phyloP scores from a whole-genome alignment of 2,888 invertebrate genomes.

The Notodonta ziczac region DNA sequence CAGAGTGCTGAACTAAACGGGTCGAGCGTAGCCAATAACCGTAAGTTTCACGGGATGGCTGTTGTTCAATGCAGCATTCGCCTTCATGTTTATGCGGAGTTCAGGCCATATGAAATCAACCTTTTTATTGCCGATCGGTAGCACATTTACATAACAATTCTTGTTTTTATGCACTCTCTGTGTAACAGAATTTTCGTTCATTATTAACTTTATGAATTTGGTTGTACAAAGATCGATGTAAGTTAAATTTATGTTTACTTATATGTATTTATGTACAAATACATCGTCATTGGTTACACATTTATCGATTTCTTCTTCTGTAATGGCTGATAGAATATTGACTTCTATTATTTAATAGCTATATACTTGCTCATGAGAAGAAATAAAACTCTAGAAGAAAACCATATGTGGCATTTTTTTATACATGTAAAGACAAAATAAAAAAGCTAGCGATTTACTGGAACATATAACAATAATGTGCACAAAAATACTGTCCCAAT shows the following conservation, averaged over 20 bases:
- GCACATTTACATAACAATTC: constrained; percentile 22
- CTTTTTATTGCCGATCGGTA: constrained; percentile 24
- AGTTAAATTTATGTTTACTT: no score
- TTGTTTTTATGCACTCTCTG: background rate
- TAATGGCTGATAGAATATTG: no score
- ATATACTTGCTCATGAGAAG: no score
- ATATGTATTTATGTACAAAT: no score
- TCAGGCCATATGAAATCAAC: constrained; percentile 17
- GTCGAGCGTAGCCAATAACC: constrained; percentile 30
- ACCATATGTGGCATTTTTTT: no score
- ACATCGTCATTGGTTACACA: no score
- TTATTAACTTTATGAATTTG: no score
- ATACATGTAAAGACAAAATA: constrained; percentile 1
- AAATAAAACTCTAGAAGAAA: no score
- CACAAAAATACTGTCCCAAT: constrained; percentile 14
- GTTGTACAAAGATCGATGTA: no score
- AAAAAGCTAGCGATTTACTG: constrained; percentile 18
- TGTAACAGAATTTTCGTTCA: background rate
- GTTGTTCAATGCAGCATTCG: constrained; percentile 25
- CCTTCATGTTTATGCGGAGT: constrained; percentile 20
- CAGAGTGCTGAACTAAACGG: constrained; percentile 29
- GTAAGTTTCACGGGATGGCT: constrained; percentile 23
- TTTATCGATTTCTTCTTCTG: no score
- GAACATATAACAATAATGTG: constrained; percentile 28
- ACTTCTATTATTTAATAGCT: no score